Conservation (phyloP, 1,140 invertebrate species). For the Ptiloglossa arizonensis region DNA sequence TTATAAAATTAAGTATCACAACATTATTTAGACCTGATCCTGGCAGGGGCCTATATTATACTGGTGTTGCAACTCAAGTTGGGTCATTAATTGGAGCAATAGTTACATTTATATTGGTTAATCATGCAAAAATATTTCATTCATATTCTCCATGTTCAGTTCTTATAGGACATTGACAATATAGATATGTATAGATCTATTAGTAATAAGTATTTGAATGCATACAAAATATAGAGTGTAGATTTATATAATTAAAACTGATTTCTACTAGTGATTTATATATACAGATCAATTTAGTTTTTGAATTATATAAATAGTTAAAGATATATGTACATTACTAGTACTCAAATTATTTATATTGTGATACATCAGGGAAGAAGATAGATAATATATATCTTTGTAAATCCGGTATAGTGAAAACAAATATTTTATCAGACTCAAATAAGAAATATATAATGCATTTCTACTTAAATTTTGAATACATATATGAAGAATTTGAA, state of each 20-base stretch:
- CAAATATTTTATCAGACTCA: background rate
- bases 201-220: background rate
- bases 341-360: constrained; percentile 3
- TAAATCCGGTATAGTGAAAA: background rate
- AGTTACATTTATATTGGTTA: constrained; percentile 88
- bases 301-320: background rate
- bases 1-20: constrained; percentile 91
- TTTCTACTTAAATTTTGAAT: constrained; percentile 6
- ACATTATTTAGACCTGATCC: constrained; percentile 84
- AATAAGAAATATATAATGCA: constrained; percentile 7
- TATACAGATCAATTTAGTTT: background rate
- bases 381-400: background rate
- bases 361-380: background rate
- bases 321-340: background rate
- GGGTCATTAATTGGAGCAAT: constrained; percentile 91
- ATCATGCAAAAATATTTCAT: constrained; percentile 86
- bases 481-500: background rate
- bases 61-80: constrained; percentile 90
- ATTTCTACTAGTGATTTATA: background rate
- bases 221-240: background rate
- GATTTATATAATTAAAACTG: background rate
- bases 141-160: constrained; percentile 72
- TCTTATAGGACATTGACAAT: constrained; percentile 46
- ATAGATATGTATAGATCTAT: background rate
- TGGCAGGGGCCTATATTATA: constrained; percentile 86